phyloP scores from a whole-genome alignment of 1,140 invertebrate species.

The Archegozetes longisetosus region DNA sequence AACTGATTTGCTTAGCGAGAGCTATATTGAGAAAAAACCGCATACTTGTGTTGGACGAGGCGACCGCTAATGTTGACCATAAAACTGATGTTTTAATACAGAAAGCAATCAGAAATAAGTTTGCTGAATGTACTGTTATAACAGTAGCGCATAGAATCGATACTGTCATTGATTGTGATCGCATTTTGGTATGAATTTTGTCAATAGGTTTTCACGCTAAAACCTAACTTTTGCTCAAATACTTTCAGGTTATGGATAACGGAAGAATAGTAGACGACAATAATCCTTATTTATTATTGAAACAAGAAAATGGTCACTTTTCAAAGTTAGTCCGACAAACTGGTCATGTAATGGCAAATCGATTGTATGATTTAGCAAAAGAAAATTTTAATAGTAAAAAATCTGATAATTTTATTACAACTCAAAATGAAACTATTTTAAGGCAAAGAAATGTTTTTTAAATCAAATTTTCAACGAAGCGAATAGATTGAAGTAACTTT shows the following conservation, averaged over 20 bases:
- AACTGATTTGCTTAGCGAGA: conserved; percentile 30
- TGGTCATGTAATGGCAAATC: neutral
- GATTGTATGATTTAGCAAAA: neutral
- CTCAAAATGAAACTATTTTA: too few relatives aligned
- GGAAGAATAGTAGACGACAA: neutral
- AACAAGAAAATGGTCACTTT: too few relatives aligned
- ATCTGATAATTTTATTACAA: too few relatives aligned
- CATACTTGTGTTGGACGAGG: conserved; percentile 36
- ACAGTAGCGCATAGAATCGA: conserved; percentile 33
- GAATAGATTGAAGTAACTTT: too few relatives aligned
- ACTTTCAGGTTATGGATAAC: neutral
- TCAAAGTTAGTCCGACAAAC: neutral
- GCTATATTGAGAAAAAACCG: conserved; percentile 31
- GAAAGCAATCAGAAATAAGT: conserved; percentile 29
- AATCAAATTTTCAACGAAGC: too few relatives aligned
- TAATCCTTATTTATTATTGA: neutral
- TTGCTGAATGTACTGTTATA: conserved; percentile 30
- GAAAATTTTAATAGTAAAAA: too few relatives aligned
- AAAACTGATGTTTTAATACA: conserved; percentile 31
- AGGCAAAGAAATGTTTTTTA: too few relatives aligned
- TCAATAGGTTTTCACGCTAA: neutral
- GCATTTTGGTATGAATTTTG: conserved; percentile 39
- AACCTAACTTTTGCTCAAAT: neutral
- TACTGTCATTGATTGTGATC: conserved; percentile 30
- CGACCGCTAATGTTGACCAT: conserved; percentile 33